These are phyloP conservation scores for Nasonovia ribisnigri DNA, from an alignment of 2,888 invertebrate species.

Conservation along the genomic window DNA sequence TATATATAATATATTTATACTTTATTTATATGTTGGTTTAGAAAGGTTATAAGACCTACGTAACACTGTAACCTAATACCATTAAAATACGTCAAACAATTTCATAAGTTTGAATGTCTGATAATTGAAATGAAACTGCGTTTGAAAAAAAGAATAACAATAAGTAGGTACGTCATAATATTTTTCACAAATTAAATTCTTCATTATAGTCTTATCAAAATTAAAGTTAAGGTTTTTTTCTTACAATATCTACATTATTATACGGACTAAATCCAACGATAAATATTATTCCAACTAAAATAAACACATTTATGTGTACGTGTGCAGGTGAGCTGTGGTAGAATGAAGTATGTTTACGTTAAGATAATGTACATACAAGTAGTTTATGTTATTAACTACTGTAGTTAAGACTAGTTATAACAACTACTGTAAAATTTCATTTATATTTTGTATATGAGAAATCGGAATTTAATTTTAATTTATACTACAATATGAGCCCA, in stretches of 20 bases:
- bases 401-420: not conserved
- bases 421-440: not conserved
- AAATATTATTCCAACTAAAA: not conserved
- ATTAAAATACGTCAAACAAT: constrained; percentile 8
- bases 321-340: not conserved
- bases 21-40: not conserved
- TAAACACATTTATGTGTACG: not conserved
- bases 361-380: not conserved
- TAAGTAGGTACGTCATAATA: not conserved
- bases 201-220: not conserved
- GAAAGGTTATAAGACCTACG: constrained; percentile 49
- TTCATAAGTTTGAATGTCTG: constrained; percentile 14
- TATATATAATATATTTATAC: not conserved
- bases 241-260: not conserved
- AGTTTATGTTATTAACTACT: not conserved
- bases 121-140: not conserved
- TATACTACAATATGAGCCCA: not conserved
- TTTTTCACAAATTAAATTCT: not conserved
- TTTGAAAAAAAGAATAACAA: not conserved
- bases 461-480: not conserved
- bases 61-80: constrained; percentile 39
- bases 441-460: not conserved
- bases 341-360: not conserved
- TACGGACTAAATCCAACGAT: not conserved
- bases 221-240: not conserved